Base-by-base conservation (phyloP, 2,113 vertebrate species). In the Sander vitreus region DNA sequence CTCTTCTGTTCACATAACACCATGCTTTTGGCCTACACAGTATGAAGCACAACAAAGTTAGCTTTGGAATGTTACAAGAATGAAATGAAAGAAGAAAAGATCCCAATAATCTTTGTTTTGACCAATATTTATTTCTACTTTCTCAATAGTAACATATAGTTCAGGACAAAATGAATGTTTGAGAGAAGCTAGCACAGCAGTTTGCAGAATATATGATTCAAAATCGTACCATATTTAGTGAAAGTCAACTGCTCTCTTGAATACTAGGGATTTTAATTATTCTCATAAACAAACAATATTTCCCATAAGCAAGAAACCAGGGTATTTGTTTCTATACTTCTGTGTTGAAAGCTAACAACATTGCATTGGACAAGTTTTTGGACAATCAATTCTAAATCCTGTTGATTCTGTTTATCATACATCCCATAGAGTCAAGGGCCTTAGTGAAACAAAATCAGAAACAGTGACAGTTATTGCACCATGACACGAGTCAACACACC, bases 121-220 rank as follows among this genome's bases (percentile, higher is more conserved):
- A 87, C 87, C 87, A 89, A 93, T 93, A 90, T 95, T 95, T 96
- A 95, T 95, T 96, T 92, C 71, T 90, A 89, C 91, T 91, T 93
- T 91, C 67, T 76, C 89, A 92, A 88, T 79, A 91, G 80, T 91
- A 92, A 95, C 93, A 95, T 87, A 87, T 80, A 93, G 63, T 84
- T 90, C 75, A 90, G 88, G 91, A 94, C 91, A 92, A 89, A 43
- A 90, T 85, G 76, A 84, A 91, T 30, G 76, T 88, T 88, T 71
- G 60, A 91, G 85, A 92, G 87, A 91, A 90, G 89, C 86, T 77
- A 87, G 90, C 80, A 85, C 84, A 88, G 80, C 78, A 79, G 86
- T 87, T 89, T 85, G 90, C 87, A 87, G 85, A 88, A 76, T 78
- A 87, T 27, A 84, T 69, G 73, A 88, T 85, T 73, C 21, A 81